Evolutionary conservation across 1,140 invertebrate genomes (phyloP).

Genomic region (Neodiprion fabricii): DNA sequence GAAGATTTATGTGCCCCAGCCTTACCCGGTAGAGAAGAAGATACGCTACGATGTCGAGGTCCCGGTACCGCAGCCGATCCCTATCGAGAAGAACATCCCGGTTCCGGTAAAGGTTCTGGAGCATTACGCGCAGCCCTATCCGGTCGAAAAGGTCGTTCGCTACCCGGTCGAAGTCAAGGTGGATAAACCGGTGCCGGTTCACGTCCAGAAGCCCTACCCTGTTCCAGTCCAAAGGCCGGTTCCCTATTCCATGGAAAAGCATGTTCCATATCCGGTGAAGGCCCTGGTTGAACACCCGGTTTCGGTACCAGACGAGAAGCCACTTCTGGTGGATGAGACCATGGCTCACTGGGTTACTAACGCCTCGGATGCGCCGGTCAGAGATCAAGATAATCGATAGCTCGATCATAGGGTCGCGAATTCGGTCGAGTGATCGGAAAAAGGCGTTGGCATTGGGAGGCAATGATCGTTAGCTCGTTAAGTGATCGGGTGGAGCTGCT

Average conservation of each 20-base stretch:
- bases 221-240: slow-evolving; percentile 63
- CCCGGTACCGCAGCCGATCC: slow-evolving; percentile 69
- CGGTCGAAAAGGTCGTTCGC: slow-evolving; percentile 61
- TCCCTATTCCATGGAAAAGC: slow-evolving; percentile 65
- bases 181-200: slow-evolving; percentile 66
- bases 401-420: too few relatives aligned
- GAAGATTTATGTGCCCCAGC: slow-evolving; percentile 70
- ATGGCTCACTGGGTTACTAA: not conserved
- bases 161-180: slow-evolving; percentile 63
- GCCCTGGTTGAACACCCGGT: slow-evolving; percentile 61
- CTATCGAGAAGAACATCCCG: slow-evolving; percentile 66
- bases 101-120: slow-evolving; percentile 67
- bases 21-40: slow-evolving; percentile 70
- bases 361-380: too few relatives aligned
- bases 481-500: too few relatives aligned
- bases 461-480: too few relatives aligned
- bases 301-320: slow-evolving; percentile 47
- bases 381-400: too few relatives aligned
- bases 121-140: slow-evolving; percentile 65
- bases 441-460: too few relatives aligned
- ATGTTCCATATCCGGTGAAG: slow-evolving; percentile 67
- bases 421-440: too few relatives aligned
- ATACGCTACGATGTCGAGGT: slow-evolving; percentile 70
- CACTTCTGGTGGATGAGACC: slow-evolving; percentile 45
- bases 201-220: slow-evolving; percentile 56